Evolutionary conservation across 2,113 vertebrate genomes (phyloP).

Genomic region (Daubentonia madagascariensis): DNA sequence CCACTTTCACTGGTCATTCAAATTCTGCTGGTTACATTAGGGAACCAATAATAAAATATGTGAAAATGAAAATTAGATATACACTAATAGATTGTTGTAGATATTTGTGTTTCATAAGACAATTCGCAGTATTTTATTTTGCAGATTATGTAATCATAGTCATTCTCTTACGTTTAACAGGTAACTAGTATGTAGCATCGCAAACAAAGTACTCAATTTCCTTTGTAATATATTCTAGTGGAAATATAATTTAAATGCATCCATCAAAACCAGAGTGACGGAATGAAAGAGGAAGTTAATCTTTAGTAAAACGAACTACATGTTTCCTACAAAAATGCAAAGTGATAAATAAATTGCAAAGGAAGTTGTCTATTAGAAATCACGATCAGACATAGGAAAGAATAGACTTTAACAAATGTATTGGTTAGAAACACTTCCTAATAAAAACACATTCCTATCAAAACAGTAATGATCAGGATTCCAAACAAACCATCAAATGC

Average conservation of each 20-base stretch:
- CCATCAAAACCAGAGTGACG: neutral
- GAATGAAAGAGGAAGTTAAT: neutral
- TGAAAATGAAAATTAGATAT: slow-evolving; percentile 81
- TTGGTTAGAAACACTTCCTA: neutral
- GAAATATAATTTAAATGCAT: slow-evolving; percentile 16
- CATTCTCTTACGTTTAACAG: slow-evolving; percentile 54
- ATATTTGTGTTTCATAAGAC: neutral
- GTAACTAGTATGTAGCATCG: neutral
- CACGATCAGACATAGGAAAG: neutral
- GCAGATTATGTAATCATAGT: neutral
- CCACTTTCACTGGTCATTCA: slow-evolving; percentile 85
- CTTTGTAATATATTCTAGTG: neutral
- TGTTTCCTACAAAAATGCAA: neutral
- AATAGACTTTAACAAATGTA: neutral
- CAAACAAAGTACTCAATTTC: neutral
- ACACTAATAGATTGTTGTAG: slow-evolving; percentile 50
- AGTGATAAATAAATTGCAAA: slow-evolving; percentile 42
- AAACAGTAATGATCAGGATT: slow-evolving; percentile 63
- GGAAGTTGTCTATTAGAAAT: slow-evolving; percentile 65
- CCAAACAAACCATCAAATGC: slow-evolving; percentile 74
- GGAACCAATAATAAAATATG: slow-evolving; percentile 82
- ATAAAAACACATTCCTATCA: slow-evolving; percentile 21
- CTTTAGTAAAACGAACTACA: neutral
- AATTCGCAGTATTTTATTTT: slow-evolving; percentile 31
- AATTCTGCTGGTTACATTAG: slow-evolving; percentile 84